Evolutionary conservation across 1,140 invertebrate genomes (phyloP).

Genomic region (Hyles vespertilio): DNA sequence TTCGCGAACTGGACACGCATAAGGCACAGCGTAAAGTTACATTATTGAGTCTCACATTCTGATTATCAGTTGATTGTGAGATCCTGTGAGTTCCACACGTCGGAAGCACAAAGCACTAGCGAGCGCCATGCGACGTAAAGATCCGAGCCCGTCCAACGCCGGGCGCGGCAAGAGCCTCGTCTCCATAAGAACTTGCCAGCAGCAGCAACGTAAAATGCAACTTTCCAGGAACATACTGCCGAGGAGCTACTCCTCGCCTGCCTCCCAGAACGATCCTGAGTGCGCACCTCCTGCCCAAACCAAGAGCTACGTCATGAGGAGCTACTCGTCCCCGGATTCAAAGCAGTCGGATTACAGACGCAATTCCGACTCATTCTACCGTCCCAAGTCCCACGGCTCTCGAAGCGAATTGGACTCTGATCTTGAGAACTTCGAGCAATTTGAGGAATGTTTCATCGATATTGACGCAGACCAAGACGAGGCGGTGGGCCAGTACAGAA

Average conservation of each 20-base stretch:
- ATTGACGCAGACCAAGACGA: constrained; percentile 62
- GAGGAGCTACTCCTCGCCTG: constrained; percentile 58
- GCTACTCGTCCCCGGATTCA: constrained; percentile 59
- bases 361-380: constrained; percentile 49
- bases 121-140: constrained; percentile 52
- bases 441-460: constrained; percentile 63
- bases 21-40: constrained; percentile 46
- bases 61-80: constrained; percentile 37
- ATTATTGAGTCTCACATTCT: constrained; percentile 31
- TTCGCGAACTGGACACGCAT: constrained; percentile 46
- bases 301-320: constrained; percentile 49
- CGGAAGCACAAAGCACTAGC: constrained; percentile 1
- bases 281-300: constrained; percentile 13
- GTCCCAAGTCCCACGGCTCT: constrained; percentile 47
- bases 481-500: constrained; percentile 36
- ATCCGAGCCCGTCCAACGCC: constrained; percentile 33
- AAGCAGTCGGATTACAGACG: constrained; percentile 41
- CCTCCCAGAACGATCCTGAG: constrained; percentile 39
- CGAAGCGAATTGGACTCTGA: constrained; percentile 63
- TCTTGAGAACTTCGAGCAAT: constrained; percentile 60
- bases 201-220: constrained; percentile 52
- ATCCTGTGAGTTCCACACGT: constrained; percentile 42
- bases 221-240: constrained; percentile 45
- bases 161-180: constrained; percentile 57
- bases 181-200: constrained; percentile 56